Base-by-base conservation (phyloP, 2,113 vertebrate species). In the Clinocottus analis region DNA sequence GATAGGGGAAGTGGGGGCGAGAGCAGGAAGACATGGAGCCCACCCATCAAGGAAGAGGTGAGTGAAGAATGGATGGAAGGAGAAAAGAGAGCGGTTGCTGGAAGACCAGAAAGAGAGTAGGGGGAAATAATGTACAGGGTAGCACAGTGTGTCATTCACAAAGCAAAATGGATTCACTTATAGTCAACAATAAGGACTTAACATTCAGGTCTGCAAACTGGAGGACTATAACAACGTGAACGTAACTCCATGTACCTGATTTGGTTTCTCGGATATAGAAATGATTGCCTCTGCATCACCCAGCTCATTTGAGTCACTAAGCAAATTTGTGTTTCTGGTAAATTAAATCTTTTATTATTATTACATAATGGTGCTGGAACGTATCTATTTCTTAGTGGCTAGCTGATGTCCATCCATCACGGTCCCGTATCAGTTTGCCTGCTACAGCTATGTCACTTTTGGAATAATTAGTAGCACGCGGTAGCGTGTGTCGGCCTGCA, bases 11-110 rank as follows among this genome's bases (percentile, higher is more conserved):
- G 62, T 33, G 19, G 45, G 72, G 60, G 5, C 25, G 65, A 3
- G 47, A 74, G 29, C 43, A 58, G 35, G 77, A 65, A 37, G 45
- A 45, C 64, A 62, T 72, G 11, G 13, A 31, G 47, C 31, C 23
- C 16, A 35, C 77, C 41, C 0, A 31, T 65, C n/a, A 31, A 53
- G 59, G 37, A 72, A 68, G 3, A 73, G 33, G 47, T 56, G 49
- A 53, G 59, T 37, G 37, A 76, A 66, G 41, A 74, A 65, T 31
- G 21, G 16, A 25, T 71, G 31, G 29, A 25, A 12, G 45, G 13
- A 37, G 67, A 29, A 62, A 45, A 70, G 29, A 73, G 58, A 58
- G 33, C 27, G 1, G 21, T 27, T 31, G 1, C 23, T 43, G 62
- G 0, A 65, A 61, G 23, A 21, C 33, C 70, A 69, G 27, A 59